Conservation (phyloP, 2,888 invertebrate species). For the Eilema griseolum region DNA sequence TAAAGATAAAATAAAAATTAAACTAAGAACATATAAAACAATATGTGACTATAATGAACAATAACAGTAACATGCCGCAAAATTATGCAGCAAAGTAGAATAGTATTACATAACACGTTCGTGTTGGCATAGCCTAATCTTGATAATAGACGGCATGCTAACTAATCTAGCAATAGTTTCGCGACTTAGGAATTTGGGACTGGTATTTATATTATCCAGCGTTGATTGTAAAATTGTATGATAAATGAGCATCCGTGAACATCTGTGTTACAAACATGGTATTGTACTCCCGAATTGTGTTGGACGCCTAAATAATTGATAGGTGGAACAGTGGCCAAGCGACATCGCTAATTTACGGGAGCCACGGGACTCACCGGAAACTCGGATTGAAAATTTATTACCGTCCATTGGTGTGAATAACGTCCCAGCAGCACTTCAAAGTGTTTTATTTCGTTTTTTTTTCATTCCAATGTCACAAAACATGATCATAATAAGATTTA, state of each 20-base stretch:
- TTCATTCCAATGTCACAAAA: conserved; percentile 25
- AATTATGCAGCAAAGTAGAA: not conserved
- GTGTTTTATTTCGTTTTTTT: conserved; percentile 49
- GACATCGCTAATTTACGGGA: conserved; percentile 73
- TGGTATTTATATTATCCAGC: conserved; percentile 31
- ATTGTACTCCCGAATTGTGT: conserved; percentile 62
- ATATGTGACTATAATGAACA: not conserved
- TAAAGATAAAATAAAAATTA: too few species aligned
- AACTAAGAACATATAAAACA: too few species aligned
- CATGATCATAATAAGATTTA: conserved; percentile 24
- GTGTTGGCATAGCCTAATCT: conserved; percentile 4
- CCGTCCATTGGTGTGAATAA: conserved; percentile 67
- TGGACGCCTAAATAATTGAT: conserved; percentile 74
- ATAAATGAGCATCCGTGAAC: conserved; percentile 59
- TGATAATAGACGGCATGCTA: not conserved
- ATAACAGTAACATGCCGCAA: not conserved
- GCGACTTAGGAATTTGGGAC: conserved; percentile 24
- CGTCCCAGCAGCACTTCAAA: conserved; percentile 55
- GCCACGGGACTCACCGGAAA: conserved; percentile 57
- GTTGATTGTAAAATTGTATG: conserved; percentile 53
- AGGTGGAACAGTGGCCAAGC: conserved; percentile 58
- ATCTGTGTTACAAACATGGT: conserved; percentile 63
- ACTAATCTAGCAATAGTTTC: conserved; percentile 16
- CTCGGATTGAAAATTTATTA: conserved; percentile 71
- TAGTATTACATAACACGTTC: not conserved